Conservation (phyloP, 2,888 invertebrate species). For the Leptopilina myrica region DNA sequence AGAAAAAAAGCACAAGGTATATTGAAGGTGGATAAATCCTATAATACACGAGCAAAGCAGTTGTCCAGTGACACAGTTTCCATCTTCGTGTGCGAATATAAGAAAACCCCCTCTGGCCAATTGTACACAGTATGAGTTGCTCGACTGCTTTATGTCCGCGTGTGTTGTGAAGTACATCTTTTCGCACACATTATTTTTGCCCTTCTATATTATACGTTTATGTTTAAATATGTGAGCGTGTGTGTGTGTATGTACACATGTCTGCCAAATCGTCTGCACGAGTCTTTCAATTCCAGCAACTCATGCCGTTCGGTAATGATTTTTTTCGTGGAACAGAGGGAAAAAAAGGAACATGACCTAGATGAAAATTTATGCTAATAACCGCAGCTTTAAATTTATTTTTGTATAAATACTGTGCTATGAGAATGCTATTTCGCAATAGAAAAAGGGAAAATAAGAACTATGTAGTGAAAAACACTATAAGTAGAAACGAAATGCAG, state of each 20-base stretch:
- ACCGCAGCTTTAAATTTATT: background rate
- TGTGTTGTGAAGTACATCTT: conserved; percentile 24
- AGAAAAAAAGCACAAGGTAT: conserved; percentile 18
- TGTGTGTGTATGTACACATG: background rate
- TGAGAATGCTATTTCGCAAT: too few relatives aligned
- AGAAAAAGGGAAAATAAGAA: too few relatives aligned
- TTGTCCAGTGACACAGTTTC: conserved; percentile 59
- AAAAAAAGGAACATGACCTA: conserved; percentile 11
- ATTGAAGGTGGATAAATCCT: background rate
- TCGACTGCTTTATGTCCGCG: conserved; percentile 15
- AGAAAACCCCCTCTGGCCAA: conserved; percentile 48
- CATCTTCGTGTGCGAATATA: conserved; percentile 46
- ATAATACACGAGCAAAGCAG: conserved; percentile 34
- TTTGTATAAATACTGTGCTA: background rate
- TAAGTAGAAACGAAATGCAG: too few relatives aligned
- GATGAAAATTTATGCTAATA: conserved; percentile 11
- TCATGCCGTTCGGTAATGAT: conserved; percentile 24
- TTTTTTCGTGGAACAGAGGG: background rate
- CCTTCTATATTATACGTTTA: too few relatives aligned
- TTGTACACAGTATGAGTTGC: conserved; percentile 29
- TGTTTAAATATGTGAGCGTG: too few relatives aligned
- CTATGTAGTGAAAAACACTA: too few relatives aligned
- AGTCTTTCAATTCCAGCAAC: conserved; percentile 24
- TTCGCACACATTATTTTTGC: conserved; percentile 16
- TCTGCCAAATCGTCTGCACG: conserved; percentile 38